Evolutionary conservation across 2,797 vertebrate species (phyloP), one percentile per base, ranked within the genome.

Genomic region (Ctenopoma multispine): DNA sequence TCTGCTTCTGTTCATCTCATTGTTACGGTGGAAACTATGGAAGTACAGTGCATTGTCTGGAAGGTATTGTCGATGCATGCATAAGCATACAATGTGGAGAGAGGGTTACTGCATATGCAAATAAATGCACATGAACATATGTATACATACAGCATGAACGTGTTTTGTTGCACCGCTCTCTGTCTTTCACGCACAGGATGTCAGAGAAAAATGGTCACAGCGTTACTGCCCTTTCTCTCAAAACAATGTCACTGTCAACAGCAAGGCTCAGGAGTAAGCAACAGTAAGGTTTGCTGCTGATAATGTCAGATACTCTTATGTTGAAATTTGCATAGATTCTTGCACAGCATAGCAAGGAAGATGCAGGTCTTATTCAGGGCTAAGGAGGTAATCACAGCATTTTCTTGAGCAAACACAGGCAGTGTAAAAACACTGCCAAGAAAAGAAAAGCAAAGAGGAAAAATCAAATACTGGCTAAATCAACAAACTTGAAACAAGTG

Each of bases 401-500:
- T 90, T 90, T 79, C 81, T 81, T 86, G 53, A 87, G 86, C 88
- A 92, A 92, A 93, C 72, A 81, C 38, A 8, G 55, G 31, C 29
- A 20, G 38, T 50, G 69, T 81, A 79, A 84, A 87, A 87, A 82
- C 63, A 78, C 58, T 51, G 64, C n/a, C 34, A 66, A 79, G 40
- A 66, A 81, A 65, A 63, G 72, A 47, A 86, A 83, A 75, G 77
- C 63, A 84, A 87, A 87, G 69, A 87, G 65, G 46, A 65, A 68
- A 82, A 85, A 85, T 90, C 84, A 81, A 93, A 93, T 92, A 92
- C 61, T 66, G 87, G 85, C 86, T 90, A 92, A 93, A 90, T 92
- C 90, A 92, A 93, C 91, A 92, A 86, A 91, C 81, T 90, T 85
- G 82, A 91, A 93, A 89, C 82, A 90, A 92, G 83, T 55, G 77